Base-by-base conservation (phyloP, 2,113 vertebrate species). In the Odontophorus gujanensis region DNA sequence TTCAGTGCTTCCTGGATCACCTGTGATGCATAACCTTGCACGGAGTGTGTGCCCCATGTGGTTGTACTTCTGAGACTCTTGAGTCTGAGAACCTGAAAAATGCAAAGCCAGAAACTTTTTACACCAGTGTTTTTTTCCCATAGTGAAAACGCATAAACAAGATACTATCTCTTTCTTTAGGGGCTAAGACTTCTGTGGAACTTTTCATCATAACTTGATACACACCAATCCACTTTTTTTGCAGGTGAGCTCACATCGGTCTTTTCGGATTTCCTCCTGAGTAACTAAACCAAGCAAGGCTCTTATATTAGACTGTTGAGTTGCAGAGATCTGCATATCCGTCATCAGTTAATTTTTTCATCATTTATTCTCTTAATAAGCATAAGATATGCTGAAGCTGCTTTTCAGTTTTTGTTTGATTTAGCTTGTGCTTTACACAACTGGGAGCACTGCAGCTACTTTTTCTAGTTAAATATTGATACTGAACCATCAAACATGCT, bases 401-500 rank as follows among this genome's bases (percentile, higher is more conserved):
- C 79, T 94, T 93, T 97, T 94, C 81, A 74, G 83, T n/a, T 91
- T 90, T 94, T 95, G 86, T 94, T 96, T 96, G 79, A 88, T 87
- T 97, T 95, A 92, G 63, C 75, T 94, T 88, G 62, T 91, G 40
- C 85, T 89, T 90, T 93, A 84, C 79, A 91, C 72, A 81, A 95
- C 78, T 95, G 95, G 93, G 85, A 95, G 78, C 91, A 81, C 67
- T 95, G 93, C 61, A 96, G 95, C 95, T 97, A 95, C 96, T 97
- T 96, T 95, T 94, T 80, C 81, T 95, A 95, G 91, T 96, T 92
- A 95, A 95, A 96, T 89, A 86, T 93, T 97, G 95, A 96, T 95
- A 88, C 81, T 63, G 90, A 95, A 80, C 92, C 90, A 96, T 95
- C 82, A 94, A 96, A 94, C 86, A 89, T 92, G 80, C 89, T 97